phyloP scores from a whole-genome alignment of 1,140 invertebrate species.

The Saxidomus purpurata region DNA sequence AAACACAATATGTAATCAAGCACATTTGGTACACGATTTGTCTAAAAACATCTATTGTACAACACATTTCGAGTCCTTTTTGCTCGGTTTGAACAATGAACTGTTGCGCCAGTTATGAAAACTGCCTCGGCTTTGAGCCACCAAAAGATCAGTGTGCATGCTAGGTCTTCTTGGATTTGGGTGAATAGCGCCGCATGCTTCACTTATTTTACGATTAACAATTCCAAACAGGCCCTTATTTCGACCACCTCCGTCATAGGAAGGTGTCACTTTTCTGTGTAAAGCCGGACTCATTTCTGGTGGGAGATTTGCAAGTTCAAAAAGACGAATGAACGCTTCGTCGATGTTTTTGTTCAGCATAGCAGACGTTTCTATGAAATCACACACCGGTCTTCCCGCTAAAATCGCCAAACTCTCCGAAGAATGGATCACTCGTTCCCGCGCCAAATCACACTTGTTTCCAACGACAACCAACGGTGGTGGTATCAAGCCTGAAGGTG shows the following conservation, averaged over 20 bases:
- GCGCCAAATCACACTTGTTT: conserved; percentile 92
- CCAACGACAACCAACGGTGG: conserved; percentile 94
- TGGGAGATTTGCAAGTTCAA: conserved; percentile 92
- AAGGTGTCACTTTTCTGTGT: conserved; percentile 88
- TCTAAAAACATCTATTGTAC: background rate
- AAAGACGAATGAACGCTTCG: conserved; percentile 93
- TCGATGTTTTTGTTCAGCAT: conserved; percentile 93
- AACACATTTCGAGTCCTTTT: background rate
- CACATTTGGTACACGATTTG: too few relatives aligned
- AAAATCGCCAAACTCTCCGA: conserved; percentile 76
- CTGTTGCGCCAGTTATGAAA: background rate
- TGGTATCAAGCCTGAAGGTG: conserved; percentile 84
- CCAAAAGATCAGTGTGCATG: conserved; percentile 94
- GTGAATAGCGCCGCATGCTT: conserved; percentile 94
- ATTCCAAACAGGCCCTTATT: conserved; percentile 83
- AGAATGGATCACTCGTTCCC: conserved; percentile 88
- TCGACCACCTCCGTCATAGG: conserved; percentile 52
- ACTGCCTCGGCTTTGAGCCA: conserved; percentile 89
- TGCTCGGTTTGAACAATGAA: background rate
- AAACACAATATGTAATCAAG: too few relatives aligned
- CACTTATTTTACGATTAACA: conserved; percentile 92
- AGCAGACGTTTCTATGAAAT: conserved; percentile 94
- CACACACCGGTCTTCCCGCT: conserved; percentile 87
- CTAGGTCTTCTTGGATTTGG: conserved; percentile 94
- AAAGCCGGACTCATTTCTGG: conserved; percentile 96